These are phyloP conservation scores for Drosophila neotestacea DNA, from an alignment of 2,888 invertebrate genomes.

Conservation along the genomic window DNA sequence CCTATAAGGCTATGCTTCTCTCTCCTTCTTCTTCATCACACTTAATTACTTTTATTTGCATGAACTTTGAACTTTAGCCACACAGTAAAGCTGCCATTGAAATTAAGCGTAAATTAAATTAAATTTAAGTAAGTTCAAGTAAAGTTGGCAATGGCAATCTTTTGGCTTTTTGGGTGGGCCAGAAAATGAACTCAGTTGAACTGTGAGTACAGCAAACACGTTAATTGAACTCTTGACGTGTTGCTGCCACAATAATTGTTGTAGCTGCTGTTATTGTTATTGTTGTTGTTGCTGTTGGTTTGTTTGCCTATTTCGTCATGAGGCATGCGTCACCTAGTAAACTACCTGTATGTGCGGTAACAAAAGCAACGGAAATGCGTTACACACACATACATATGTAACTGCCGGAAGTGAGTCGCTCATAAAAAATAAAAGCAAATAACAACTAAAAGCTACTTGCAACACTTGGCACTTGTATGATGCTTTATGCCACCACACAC, in stretches of 20 bases:
- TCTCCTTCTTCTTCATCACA: background rate
- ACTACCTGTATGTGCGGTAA: constrained; percentile 21
- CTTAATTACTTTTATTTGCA: background rate
- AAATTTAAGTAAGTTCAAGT: constrained; percentile 24
- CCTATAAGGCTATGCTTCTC: background rate
- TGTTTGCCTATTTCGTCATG: constrained; percentile 54
- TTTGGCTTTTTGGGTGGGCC: constrained; percentile 20
- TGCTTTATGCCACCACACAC: constrained; percentile 1
- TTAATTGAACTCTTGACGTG: constrained; percentile 71
- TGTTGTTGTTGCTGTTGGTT: constrained; percentile 1
- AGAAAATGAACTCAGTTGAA: constrained; percentile 62
- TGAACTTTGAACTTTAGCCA: constrained; percentile 10
- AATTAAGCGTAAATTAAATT: constrained; percentile 30
- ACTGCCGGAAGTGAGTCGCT: constrained; percentile 25
- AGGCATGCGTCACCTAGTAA: constrained; percentile 59
- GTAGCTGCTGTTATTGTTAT: constrained; percentile 11
- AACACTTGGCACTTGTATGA: constrained; percentile 16
- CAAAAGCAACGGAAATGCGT: constrained; percentile 37
- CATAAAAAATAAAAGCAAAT: constrained; percentile 17
- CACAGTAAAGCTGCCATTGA: constrained; percentile 4
- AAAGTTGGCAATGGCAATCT: constrained; percentile 47
- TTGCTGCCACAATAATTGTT: constrained; percentile 7
- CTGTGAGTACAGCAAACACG: constrained; percentile 51
- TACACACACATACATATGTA: constrained; percentile 4
- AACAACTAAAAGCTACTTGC: constrained; percentile 22